A percentile compares a stretch with the other conserved stretches of the same genome.
These are phyloP conservation scores for Marcusenius ussheri DNA, from an alignment of 2,113 vertebrate genomes.

Conservation along the genomic window DNA sequence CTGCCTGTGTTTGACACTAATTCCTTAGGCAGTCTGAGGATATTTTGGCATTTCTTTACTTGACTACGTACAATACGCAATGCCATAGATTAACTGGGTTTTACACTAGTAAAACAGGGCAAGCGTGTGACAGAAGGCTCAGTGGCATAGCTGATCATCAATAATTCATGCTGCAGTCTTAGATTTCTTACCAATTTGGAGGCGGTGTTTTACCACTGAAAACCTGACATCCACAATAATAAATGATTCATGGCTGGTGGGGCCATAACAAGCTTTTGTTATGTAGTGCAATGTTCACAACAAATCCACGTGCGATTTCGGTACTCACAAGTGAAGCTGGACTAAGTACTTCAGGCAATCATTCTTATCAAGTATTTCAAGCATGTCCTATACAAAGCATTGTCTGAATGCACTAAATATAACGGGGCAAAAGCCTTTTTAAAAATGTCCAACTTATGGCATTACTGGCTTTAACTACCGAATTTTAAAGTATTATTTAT, in stretches of 20 bases:
- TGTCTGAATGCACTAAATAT: background rate
- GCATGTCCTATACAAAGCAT: background rate
- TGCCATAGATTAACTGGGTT: background rate
- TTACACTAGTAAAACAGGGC: conserved; percentile 17
- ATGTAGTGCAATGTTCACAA: conserved; percentile 38
- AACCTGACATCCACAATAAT: conserved; percentile 19
- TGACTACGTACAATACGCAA: background rate
- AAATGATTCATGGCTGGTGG: conserved; percentile 13
- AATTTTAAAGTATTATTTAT: background rate
- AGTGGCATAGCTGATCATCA: conserved; percentile 36
- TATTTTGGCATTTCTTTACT: background rate
- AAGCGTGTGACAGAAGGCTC: conserved; percentile 20
- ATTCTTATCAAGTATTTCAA: background rate
- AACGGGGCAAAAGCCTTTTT: background rate
- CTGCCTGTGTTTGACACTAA: background rate
- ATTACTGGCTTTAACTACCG: background rate
- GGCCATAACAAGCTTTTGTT: conserved; percentile 44
- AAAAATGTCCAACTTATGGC: background rate
- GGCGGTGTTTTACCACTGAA: conserved; percentile 21
- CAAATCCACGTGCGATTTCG: background rate
- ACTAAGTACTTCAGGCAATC: background rate
- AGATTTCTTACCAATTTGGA: conserved; percentile 18
- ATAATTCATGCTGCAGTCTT: conserved; percentile 36
- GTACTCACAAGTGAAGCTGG: background rate
- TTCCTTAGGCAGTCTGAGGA: background rate